phyloP scores from a whole-genome alignment of 2,888 invertebrate genomes.

The Hirtodrosophila cameraria region DNA sequence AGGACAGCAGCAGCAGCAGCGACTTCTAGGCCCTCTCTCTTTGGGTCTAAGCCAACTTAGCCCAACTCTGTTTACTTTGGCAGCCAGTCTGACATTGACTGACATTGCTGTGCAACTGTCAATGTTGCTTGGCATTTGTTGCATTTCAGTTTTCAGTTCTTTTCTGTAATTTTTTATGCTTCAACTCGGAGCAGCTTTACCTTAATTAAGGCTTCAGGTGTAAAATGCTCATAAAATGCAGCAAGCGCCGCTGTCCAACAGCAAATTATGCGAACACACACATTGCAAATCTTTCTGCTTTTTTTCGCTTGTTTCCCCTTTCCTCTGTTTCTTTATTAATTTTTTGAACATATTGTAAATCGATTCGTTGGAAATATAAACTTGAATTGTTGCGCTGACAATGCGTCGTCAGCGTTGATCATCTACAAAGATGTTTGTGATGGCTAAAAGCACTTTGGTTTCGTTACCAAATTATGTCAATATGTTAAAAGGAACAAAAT shows the following conservation, averaged over 20 bases:
- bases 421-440: slow-evolving; percentile 15
- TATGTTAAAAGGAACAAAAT: too few species aligned
- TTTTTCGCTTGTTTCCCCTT: background rate
- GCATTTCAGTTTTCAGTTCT: slow-evolving; percentile 25
- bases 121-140: slow-evolving; percentile 45
- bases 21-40: slow-evolving; percentile 18
- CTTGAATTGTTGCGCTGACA: slow-evolving; percentile 44
- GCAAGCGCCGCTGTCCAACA: slow-evolving; percentile 31
- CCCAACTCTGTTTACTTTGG: slow-evolving; percentile 29
- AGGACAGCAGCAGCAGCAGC: slow-evolving; percentile 22
- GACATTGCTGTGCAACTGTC: slow-evolving; percentile 71
- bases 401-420: slow-evolving; percentile 16
- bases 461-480: too few species aligned
- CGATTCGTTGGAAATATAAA: slow-evolving; percentile 67
- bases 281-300: slow-evolving; percentile 13
- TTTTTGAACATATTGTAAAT: slow-evolving; percentile 41
- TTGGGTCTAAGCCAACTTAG: background rate
- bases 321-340: background rate
- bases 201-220: slow-evolving; percentile 78
- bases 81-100: slow-evolving; percentile 71
- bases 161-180: slow-evolving; percentile 21
- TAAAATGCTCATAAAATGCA: slow-evolving; percentile 67
- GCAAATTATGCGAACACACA: slow-evolving; percentile 64
- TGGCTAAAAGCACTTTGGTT: too few species aligned
- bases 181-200: slow-evolving; percentile 14